These are phyloP conservation scores for Hylaeus anthracinus DNA, from an alignment of 1,140 invertebrate species.

Conservation along the genomic window DNA sequence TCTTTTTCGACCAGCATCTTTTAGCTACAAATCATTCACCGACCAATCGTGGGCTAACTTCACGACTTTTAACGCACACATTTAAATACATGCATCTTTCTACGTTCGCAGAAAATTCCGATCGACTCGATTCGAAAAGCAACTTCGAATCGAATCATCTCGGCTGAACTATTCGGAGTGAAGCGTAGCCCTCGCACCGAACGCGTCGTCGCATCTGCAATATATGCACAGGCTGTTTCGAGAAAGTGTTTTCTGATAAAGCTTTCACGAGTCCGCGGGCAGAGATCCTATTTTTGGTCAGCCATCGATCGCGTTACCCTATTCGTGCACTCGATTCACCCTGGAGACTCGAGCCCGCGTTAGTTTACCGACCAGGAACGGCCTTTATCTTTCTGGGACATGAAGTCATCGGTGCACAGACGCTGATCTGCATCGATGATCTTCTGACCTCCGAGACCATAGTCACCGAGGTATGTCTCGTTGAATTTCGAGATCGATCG, in stretches of 20 bases:
- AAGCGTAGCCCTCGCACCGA: too few relatives aligned
- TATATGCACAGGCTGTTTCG: not conserved
- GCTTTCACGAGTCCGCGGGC: constrained; percentile 27
- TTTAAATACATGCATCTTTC: too few relatives aligned
- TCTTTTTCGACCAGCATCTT: too few relatives aligned
- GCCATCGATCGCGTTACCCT: constrained; percentile 56
- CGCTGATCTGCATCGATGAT: constrained; percentile 64
- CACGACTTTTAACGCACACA: too few relatives aligned
- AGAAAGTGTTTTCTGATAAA: constrained; percentile 21
- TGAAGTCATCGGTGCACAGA: constrained; percentile 63
- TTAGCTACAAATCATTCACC: too few relatives aligned
- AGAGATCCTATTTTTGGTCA: constrained; percentile 65
- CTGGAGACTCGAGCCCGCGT: constrained; percentile 41
- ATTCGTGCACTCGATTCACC: constrained; percentile 60
- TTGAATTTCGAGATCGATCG: constrained; percentile 42
- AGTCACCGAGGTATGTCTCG: constrained; percentile 1
- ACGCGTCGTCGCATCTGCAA: not conserved
- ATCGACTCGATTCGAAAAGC: too few relatives aligned
- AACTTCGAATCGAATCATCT: too few relatives aligned
- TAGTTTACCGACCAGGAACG: constrained; percentile 56
- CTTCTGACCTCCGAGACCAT: constrained; percentile 52
- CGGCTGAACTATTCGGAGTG: too few relatives aligned
- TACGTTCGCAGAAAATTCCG: too few relatives aligned
- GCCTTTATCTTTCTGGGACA: constrained; percentile 68
- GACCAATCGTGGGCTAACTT: too few relatives aligned